A percentile compares a stretch with the other conserved stretches of the same genome.
Conservation (phyloP, 1,140 invertebrate genomes). For the Drosophila yakuba region DNA sequence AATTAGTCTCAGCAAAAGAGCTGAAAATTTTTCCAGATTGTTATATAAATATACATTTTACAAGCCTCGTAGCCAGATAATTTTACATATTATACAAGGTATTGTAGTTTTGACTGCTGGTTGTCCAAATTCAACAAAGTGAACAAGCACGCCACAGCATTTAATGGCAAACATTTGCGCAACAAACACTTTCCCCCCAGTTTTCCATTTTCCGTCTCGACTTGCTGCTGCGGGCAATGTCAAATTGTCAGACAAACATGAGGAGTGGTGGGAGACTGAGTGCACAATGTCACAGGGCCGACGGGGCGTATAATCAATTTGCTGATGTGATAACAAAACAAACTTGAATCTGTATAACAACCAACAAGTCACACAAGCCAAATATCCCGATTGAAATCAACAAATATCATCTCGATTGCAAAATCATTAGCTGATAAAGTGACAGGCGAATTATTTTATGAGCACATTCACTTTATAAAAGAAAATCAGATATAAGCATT, state of each 20-base stretch:
- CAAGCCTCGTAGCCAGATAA: too few relatives aligned
- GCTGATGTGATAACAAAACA: slow-evolving; percentile 48
- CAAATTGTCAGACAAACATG: slow-evolving; percentile 36
- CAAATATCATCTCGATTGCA: slow-evolving; percentile 4
- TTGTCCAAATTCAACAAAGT: slow-evolving; percentile 21
- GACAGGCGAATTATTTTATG: background rate
- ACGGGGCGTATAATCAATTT: slow-evolving; percentile 57
- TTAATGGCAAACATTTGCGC: slow-evolving; percentile 33
- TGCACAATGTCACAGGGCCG: slow-evolving; percentile 33
- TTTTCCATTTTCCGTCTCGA: slow-evolving; percentile 4
- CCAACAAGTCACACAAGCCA: slow-evolving; percentile 10
- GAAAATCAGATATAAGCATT: background rate
- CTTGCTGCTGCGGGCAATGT: slow-evolving; percentile 40
- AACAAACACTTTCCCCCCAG: slow-evolving; percentile 28
- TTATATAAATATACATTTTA: too few relatives aligned
- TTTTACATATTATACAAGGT: background rate
- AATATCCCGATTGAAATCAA: slow-evolving; percentile 1
- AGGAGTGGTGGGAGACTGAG: slow-evolving; percentile 8
- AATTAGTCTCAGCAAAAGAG: background rate
- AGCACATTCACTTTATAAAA: background rate
- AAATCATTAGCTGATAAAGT: slow-evolving; percentile 1
- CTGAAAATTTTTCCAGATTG: background rate
- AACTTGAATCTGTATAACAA: slow-evolving; percentile 19
- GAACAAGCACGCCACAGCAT: slow-evolving; percentile 28
- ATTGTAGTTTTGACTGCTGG: background rate